These are phyloP conservation scores for Paedocypris micromegethes DNA, from an alignment of 2,797 vertebrate species.

Conservation along the genomic window DNA sequence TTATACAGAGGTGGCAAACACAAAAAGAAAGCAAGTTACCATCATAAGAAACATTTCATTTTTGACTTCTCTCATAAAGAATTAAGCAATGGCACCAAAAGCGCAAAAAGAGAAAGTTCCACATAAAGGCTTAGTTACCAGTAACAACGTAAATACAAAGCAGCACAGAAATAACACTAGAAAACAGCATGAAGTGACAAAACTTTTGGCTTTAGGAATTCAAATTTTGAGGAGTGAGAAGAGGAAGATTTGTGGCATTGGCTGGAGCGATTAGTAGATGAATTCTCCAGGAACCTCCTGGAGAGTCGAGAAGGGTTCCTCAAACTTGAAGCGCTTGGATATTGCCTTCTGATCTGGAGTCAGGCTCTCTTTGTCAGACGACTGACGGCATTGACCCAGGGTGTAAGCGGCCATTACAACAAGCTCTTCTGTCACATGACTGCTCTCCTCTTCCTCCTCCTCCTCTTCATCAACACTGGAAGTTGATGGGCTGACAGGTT, in stretches of 20 bases:
- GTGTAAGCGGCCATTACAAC: slow-evolving; percentile 85
- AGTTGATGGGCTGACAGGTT: slow-evolving; percentile 46
- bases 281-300: slow-evolving; percentile 86
- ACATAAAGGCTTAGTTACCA: slow-evolving; percentile 43
- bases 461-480: slow-evolving; percentile 55
- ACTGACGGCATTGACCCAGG: slow-evolving; percentile 85
- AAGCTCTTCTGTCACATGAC: slow-evolving; percentile 74
- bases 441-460: slow-evolving; percentile 54
- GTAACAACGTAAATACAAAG: slow-evolving; percentile 42
- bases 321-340: slow-evolving; percentile 88
- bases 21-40: slow-evolving; percentile 28
- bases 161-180: slow-evolving; percentile 33
- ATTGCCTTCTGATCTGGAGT: slow-evolving; percentile 79
- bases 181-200: slow-evolving; percentile 6
- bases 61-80: slow-evolving; percentile 29
- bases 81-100: slow-evolving; percentile 44
- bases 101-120: slow-evolving; percentile 15
- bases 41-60: slow-evolving; percentile 13
- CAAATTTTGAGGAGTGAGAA: slow-evolving; percentile 34
- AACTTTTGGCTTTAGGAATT: slow-evolving; percentile 48
- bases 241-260: slow-evolving; percentile 8
- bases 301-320: slow-evolving; percentile 77
- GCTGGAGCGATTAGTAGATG: slow-evolving; percentile 73
- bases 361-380: slow-evolving; percentile 77
- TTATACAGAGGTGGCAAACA: slow-evolving; percentile 41